These are phyloP conservation scores for Erebia ligea DNA, from an alignment of 2,888 invertebrate species.

Conservation along the genomic window DNA sequence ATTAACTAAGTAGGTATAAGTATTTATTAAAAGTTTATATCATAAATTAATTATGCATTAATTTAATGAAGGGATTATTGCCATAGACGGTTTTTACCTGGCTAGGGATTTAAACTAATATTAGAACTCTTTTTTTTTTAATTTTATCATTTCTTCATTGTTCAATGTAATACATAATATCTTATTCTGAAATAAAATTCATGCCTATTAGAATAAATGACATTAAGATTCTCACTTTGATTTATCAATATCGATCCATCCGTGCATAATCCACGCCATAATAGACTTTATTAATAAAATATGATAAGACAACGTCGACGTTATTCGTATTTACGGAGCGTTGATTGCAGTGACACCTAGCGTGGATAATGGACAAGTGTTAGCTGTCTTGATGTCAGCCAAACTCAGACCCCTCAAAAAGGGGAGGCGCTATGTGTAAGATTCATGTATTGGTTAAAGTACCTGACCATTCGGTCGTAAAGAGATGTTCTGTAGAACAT, in stretches of 20 bases:
- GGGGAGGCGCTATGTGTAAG: neutral
- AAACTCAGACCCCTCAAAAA: neutral
- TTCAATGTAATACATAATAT: too few species aligned
- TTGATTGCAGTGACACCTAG: slow-evolving; percentile 29
- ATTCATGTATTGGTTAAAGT: neutral
- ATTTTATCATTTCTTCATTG: too few species aligned
- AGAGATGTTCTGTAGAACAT: too few species aligned
- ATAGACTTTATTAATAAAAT: slow-evolving; percentile 22
- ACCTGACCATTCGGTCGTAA: neutral
- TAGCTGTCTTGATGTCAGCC: slow-evolving; percentile 10
- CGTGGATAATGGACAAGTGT: slow-evolving; percentile 29
- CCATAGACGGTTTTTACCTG: too few species aligned
- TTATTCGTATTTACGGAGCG: slow-evolving; percentile 26
- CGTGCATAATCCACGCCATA: slow-evolving; percentile 8
- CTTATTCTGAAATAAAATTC: too few species aligned
- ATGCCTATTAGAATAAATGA: slow-evolving; percentile 3
- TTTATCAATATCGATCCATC: slow-evolving; percentile 9
- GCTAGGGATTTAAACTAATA: too few species aligned
- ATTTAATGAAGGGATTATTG: too few species aligned
- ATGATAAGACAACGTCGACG: slow-evolving; percentile 27
- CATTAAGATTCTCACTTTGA: neutral
- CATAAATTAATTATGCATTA: too few species aligned
- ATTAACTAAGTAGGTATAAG: too few species aligned
- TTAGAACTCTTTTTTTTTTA: too few species aligned
- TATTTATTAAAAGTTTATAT: too few species aligned